Evolutionary conservation across 2,888 invertebrate species (phyloP).

Genomic region (Pristionchus exspectatus): DNA sequence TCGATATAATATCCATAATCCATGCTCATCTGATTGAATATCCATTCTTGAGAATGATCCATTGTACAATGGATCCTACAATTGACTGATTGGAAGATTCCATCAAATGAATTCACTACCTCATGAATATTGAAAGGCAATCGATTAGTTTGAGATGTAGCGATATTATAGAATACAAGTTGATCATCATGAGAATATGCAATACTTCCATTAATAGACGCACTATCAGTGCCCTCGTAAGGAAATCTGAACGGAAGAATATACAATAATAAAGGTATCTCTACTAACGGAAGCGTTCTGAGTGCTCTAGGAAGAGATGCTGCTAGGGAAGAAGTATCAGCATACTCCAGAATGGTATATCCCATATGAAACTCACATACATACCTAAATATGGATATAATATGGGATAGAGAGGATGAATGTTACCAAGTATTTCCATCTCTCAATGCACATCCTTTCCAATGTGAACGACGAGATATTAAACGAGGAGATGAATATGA

Average conservation of each 20-base stretch:
- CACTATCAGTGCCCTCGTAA: conserved; percentile 33
- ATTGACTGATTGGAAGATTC: background rate
- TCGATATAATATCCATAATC: conserved; percentile 93
- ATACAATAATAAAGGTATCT: too few species aligned
- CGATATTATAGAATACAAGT: conserved; percentile 22
- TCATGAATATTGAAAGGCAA: background rate
- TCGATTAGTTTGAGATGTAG: background rate
- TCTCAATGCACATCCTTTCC: conserved; percentile 48
- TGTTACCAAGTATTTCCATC: conserved; percentile 25
- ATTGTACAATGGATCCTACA: conserved; percentile 62
- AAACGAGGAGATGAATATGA: conserved; percentile 16
- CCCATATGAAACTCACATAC: conserved; percentile 65
- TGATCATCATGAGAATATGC: conserved; percentile 25
- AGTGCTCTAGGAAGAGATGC: conserved; percentile 36
- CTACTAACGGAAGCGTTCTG: conserved; percentile 32
- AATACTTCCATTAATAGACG: background rate
- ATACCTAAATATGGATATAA: conserved; percentile 56
- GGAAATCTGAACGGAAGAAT: conserved; percentile 19
- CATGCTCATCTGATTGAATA: conserved; percentile 95
- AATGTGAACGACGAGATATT: background rate
- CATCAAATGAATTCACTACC: background rate
- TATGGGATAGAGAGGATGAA: background rate
- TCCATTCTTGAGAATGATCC: conserved; percentile 85
- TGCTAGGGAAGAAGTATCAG: conserved; percentile 53
- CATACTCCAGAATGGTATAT: conserved; percentile 63